phyloP scores from a whole-genome alignment of 2,797 vertebrate genomes.

The Pseudochromis fuscus region DNA sequence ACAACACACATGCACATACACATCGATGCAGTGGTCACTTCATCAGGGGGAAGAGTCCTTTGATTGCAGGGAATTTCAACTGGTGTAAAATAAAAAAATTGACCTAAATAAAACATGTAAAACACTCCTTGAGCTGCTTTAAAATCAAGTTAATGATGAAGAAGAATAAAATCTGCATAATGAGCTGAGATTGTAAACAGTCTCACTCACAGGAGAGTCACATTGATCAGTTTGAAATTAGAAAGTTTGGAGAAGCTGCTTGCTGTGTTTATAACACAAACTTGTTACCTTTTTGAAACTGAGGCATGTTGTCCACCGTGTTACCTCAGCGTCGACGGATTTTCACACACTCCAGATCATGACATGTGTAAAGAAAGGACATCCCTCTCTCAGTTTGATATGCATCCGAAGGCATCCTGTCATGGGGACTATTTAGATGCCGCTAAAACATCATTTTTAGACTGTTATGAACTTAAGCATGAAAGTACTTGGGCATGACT shows the following conservation, averaged over 20 bases:
- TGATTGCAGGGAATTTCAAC: conserved; percentile 63
- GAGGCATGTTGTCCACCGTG: conserved; percentile 5
- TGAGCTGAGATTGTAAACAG: conserved; percentile 67
- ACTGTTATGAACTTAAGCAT: conserved; percentile 96
- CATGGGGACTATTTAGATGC: conserved; percentile 16
- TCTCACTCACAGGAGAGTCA: conserved; percentile 54
- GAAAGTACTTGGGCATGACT: conserved; percentile 97
- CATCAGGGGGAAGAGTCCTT: conserved; percentile 34
- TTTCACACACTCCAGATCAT: not conserved
- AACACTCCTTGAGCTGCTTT: conserved; percentile 70
- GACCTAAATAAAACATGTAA: conserved; percentile 65
- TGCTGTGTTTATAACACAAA: conserved; percentile 38
- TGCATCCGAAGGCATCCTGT: conserved; percentile 17
- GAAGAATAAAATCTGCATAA: conserved; percentile 76
- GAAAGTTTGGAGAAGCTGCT: conserved; percentile 54
- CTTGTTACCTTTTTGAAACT: conserved; percentile 27
- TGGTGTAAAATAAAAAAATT: conserved; percentile 58
- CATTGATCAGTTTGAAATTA: conserved; percentile 65
- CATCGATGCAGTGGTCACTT: conserved; percentile 39
- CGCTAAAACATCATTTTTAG: conserved; percentile 65
- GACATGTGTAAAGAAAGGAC: not conserved
- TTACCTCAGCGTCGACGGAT: not conserved
- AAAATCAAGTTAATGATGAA: conserved; percentile 70
- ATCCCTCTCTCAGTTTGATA: not conserved
- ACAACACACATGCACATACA: conserved; percentile 16